Percentiles rank a stretch among this genome's conserved stretches.
Conservation (phyloP, 2,797 vertebrate species). For the Cossypha polioptera region DNA sequence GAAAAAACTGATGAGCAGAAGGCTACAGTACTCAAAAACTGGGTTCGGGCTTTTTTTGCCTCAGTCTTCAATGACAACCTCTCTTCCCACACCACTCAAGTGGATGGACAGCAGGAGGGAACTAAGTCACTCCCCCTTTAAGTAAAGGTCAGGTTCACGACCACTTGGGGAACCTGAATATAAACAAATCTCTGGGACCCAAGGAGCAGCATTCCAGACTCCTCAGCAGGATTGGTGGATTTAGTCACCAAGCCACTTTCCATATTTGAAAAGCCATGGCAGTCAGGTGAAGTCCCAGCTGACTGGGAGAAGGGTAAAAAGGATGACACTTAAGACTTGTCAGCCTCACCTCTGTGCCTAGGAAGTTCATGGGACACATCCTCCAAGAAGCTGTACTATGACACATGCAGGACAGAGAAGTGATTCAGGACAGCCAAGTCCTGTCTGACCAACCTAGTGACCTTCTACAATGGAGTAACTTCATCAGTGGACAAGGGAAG, state of each 20-base stretch:
- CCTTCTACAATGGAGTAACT: not conserved
- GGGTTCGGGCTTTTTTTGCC: accelerated
- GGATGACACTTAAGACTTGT: not conserved
- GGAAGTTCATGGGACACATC: not conserved
- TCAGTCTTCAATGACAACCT: not conserved
- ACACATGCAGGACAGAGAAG: not conserved
- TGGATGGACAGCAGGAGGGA: not conserved
- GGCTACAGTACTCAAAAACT: accelerated
- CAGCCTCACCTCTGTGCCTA: not conserved
- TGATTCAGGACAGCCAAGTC: not conserved
- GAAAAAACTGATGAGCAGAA: not conserved
- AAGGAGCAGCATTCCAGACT: not conserved
- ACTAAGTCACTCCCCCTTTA: not conserved
- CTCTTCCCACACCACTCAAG: not conserved
- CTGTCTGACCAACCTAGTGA: not conserved
- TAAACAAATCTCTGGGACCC: not conserved
- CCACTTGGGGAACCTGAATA: not conserved
- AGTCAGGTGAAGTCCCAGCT: not conserved
- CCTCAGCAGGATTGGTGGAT: accelerated
- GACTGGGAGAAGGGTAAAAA: not conserved
- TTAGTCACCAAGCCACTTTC: not conserved
- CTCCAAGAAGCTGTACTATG: not conserved
- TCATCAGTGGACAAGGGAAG: not conserved
- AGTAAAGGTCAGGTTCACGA: not conserved
- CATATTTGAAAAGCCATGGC: not conserved